Percentiles rank a stretch among this genome's conserved stretches.
Evolutionary conservation across 1,140 invertebrate genomes (phyloP).

Genomic region (Oryctes rhinoceros): DNA sequence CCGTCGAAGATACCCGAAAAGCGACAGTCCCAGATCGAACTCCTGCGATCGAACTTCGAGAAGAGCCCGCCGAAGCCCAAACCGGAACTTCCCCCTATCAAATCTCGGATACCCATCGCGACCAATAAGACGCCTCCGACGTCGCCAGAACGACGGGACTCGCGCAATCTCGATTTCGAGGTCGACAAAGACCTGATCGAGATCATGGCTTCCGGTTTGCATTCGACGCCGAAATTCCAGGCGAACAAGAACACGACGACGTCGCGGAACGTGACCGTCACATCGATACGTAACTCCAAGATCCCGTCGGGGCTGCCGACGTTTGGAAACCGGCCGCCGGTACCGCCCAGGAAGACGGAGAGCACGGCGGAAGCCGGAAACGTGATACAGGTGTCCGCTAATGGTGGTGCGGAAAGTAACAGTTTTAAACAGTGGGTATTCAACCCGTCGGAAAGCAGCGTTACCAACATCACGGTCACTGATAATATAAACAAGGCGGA

Average conservation of each 20-base stretch:
- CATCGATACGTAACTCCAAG: conserved; percentile 59
- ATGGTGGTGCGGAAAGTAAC: conserved; percentile 54
- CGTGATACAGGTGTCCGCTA: conserved; percentile 52
- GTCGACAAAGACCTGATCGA: conserved; percentile 57
- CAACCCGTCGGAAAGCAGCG: conserved; percentile 53
- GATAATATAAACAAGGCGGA: conserved; percentile 47
- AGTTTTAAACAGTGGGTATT: conserved; percentile 61
- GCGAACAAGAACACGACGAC: conserved; percentile 43
- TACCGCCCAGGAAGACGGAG: conserved; percentile 54
- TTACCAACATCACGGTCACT: conserved; percentile 54
- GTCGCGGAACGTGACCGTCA: conserved; percentile 57
- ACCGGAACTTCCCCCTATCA: conserved; percentile 47
- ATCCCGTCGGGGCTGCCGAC: conserved; percentile 58
- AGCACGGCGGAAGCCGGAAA: conserved; percentile 45
- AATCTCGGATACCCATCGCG: conserved; percentile 52
- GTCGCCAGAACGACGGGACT: conserved; percentile 58
- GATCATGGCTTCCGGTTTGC: conserved; percentile 54
- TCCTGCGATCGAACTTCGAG: conserved; percentile 62
- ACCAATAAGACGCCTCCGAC: conserved; percentile 56
- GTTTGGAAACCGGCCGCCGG: conserved; percentile 51
- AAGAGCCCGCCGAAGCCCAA: conserved; percentile 55
- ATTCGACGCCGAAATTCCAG: conserved; percentile 52
- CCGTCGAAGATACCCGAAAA: conserved; percentile 58
- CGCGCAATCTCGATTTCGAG: conserved; percentile 54
- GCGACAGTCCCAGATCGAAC: conserved; percentile 63